Base-by-base conservation (phyloP, 2,797 vertebrate genomes). In the Carapus acus region DNA sequence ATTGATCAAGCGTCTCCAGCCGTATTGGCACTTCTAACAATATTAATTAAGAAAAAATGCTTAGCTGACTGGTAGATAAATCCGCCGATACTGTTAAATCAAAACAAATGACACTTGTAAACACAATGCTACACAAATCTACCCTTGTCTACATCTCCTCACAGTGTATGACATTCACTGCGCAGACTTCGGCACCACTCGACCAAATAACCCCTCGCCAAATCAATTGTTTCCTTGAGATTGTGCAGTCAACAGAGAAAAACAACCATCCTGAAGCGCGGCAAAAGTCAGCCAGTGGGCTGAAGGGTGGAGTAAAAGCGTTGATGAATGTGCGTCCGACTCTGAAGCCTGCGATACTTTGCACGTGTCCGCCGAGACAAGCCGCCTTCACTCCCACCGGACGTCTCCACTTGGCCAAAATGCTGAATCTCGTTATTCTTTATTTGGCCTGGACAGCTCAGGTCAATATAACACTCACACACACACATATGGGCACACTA, bases 31-130 rank as follows among this genome's bases (percentile, higher is more conserved):
- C 80, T 87, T 87, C 82, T 86, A 87, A 85, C 87, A 85, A 88
- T 86, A 88, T 88, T 89, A 89, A 91, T 91, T 89, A 90, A 89
- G 88, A 85, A 86, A 83, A 89, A 90, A 69, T 79, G 80, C 82
- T 87, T 81, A 83, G 72, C 77, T 77, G 82, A 83, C 73, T 77
- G 76, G 82, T 72, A 79, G 77, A 83, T 83, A 83, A 87, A 87
- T 72, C 76, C 82, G 67, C 69, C 79, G 67, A 83, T 81, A 79
- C 72, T 58, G 79, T 85, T 83, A 77, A 84, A 88, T 84, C 79
- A 82, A 83, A 89, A 87, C 78, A 86, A 87, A 87, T 77, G 73
- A 85, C 85, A 76, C 79, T 69, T 73, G 71, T 69, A 76, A 84
- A 83, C 71, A 79, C 71, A 73, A 77, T 52, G 56, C 70, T 45